phyloP scores from a whole-genome alignment of 2,797 vertebrate species.

The Neosalanx taihuensis region DNA sequence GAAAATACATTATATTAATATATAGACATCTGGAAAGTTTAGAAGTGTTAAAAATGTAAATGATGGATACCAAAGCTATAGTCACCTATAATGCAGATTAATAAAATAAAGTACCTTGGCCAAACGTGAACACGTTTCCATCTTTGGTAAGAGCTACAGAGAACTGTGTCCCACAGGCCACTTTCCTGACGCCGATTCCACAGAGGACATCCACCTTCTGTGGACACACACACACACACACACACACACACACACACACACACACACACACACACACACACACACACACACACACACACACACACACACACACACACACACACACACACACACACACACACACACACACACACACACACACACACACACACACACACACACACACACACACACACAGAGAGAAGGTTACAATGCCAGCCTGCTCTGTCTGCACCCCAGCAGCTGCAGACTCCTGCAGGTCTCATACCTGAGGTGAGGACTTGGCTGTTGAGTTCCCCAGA shows the following conservation, averaged over 20 bases:
- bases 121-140: slow-evolving; percentile 76
- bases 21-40: too few species aligned
- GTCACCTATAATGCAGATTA: neutral
- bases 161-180: slow-evolving; percentile 80
- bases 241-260: neutral
- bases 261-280: neutral
- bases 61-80: too few species aligned
- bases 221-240: neutral
- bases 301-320: neutral
- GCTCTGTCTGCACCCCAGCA: neutral
- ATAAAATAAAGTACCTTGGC: slow-evolving; percentile 65
- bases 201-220: slow-evolving; percentile 79
- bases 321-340: neutral
- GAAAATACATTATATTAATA: too few species aligned
- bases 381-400: too few species aligned
- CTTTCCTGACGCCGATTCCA: slow-evolving; percentile 73
- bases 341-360: too few species aligned
- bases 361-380: neutral
- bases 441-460: neutral
- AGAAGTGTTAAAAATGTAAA: too few species aligned
- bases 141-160: slow-evolving; percentile 78
- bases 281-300: too few species aligned
- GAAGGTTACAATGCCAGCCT: neutral
- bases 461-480: slow-evolving; percentile 79
- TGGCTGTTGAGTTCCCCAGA: slow-evolving; percentile 78